These are phyloP conservation scores for Poecilia velifera DNA, from an alignment of 2,797 vertebrate genomes.

Conservation along the genomic window DNA sequence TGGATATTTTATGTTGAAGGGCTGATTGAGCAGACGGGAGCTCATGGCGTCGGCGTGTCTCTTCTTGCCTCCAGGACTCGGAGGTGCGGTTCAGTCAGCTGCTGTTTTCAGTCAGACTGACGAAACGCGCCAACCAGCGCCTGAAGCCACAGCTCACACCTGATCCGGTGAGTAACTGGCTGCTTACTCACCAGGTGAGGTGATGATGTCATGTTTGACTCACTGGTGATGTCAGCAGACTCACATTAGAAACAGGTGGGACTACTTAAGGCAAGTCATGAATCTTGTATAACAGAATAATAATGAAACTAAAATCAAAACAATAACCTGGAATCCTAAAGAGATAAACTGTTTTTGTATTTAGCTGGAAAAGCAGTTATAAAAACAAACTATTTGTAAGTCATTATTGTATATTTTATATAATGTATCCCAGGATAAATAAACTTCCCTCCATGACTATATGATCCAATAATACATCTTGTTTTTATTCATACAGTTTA, in stretches of 20 bases:
- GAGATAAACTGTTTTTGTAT: not conserved
- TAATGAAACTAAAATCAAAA: not conserved
- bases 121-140: not conserved
- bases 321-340: too few relatives aligned
- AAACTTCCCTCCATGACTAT: not conserved
- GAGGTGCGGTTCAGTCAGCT: not conserved
- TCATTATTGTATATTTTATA: not conserved
- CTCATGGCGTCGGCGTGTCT: not conserved
- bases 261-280: not conserved
- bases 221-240: constrained; percentile 25
- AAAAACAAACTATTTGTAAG: not conserved
- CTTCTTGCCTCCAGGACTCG: not conserved
- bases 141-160: not conserved
- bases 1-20: not conserved
- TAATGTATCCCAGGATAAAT: too few relatives aligned
- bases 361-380: not conserved
- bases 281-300: not conserved
- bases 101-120: not conserved
- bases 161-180: not conserved
- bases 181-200: not conserved
- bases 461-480: not conserved
- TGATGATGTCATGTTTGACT: constrained; percentile 29
- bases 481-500: not conserved
- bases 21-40: not conserved
- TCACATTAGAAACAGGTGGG: not conserved